phyloP scores from a whole-genome alignment of 2,797 vertebrate genomes.

The Spatula clypeata region DNA sequence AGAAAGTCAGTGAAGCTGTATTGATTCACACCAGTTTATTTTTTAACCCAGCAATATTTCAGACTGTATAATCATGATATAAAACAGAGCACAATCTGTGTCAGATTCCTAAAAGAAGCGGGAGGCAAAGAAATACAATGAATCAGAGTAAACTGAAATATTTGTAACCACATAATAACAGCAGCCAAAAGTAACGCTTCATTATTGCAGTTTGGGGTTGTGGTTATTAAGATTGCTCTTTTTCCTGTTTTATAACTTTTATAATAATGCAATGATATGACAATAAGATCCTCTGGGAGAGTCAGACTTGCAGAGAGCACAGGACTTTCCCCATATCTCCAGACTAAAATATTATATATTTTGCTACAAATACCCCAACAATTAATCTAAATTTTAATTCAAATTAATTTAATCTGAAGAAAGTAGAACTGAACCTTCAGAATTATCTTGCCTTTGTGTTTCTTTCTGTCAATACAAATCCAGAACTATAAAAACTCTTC shows the following conservation, averaged over 20 bases:
- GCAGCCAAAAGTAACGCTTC: slow-evolving; percentile 69
- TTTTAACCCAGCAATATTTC: slow-evolving; percentile 7
- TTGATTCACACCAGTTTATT: slow-evolving; percentile 1
- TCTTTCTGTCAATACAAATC: slow-evolving; percentile 51
- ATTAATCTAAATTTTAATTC: no score
- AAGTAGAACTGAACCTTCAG: slow-evolving; percentile 47
- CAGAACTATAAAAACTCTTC: slow-evolving; percentile 25
- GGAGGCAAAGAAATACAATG: not conserved
- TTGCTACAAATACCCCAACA: slow-evolving; percentile 25
- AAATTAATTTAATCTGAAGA: slow-evolving; percentile 34
- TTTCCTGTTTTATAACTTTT: slow-evolving; percentile 57
- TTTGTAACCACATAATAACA: not conserved
- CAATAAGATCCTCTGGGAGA: slow-evolving; percentile 36
- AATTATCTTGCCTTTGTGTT: slow-evolving; percentile 18
- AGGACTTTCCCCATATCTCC: slow-evolving; percentile 37
- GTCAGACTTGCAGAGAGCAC: slow-evolving; percentile 30
- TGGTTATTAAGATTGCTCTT: slow-evolving; percentile 34
- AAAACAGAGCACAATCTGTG: not conserved
- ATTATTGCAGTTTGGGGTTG: slow-evolving; percentile 34
- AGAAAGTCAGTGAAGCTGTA: not conserved
- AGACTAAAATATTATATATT: not conserved
- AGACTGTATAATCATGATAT: not conserved
- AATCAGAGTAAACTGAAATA: slow-evolving; percentile 42
- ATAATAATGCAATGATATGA: slow-evolving; percentile 9
- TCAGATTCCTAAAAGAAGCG: slow-evolving; percentile 27